phyloP scores from a whole-genome alignment of 1,140 invertebrate species.

The Drosophila sp. region DNA sequence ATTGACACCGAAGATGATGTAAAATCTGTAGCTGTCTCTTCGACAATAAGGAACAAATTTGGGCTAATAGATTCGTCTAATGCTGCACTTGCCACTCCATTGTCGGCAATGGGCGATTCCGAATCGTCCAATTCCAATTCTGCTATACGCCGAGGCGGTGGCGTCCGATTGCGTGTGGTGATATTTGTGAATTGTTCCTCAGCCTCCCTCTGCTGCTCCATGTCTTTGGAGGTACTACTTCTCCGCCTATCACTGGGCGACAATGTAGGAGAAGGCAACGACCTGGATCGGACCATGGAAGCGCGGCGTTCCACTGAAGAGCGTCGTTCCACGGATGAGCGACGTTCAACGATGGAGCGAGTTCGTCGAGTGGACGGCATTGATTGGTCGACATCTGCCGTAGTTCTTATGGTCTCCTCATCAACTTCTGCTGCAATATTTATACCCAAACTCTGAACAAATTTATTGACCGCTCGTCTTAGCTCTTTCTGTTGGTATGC shows the following conservation, averaged over 20 bases:
- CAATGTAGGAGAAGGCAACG: not conserved
- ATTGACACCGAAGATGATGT: not conserved
- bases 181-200: not conserved
- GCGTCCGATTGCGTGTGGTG: not conserved
- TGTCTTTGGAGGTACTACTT: not conserved
- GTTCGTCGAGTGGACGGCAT: not conserved
- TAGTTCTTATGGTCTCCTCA: not conserved
- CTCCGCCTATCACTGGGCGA: not conserved
- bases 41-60: not conserved
- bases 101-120: not conserved
- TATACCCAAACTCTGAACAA: conserved; percentile 3
- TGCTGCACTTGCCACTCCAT: not conserved
- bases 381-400: not conserved
- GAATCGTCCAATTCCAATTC: not conserved
- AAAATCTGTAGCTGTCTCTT: not conserved
- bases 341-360: not conserved
- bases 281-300: not conserved
- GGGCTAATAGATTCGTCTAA: not conserved
- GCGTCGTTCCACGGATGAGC: not conserved
- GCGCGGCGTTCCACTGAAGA: no score
- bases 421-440: not conserved
- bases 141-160: not conserved
- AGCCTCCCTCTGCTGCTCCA: not conserved
- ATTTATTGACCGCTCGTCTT: not conserved
- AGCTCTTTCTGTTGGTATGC: not conserved